Conservation (phyloP, 2,888 invertebrate species). For the Cataglyphis altisquamis region DNA sequence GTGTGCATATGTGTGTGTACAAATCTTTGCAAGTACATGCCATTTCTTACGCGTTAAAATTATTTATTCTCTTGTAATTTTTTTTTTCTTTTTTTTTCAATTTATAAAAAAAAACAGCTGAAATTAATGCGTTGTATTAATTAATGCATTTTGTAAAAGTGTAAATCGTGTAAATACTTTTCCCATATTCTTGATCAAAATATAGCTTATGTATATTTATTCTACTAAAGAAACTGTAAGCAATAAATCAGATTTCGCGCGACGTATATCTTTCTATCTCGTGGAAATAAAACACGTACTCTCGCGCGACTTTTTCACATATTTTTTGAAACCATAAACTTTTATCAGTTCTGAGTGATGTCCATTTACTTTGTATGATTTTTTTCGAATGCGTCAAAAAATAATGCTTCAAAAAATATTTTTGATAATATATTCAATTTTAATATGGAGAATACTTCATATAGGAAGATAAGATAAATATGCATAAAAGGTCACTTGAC, state of each 20-base stretch:
- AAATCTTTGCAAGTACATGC: neutral
- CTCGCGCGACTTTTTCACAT: neutral
- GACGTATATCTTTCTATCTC: constrained; percentile 22
- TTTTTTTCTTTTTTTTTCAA: no score
- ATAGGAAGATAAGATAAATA: neutral
- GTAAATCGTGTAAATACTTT: neutral
- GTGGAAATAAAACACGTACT: constrained; percentile 7
- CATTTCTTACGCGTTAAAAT: neutral
- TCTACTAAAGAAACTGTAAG: neutral
- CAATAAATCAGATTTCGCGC: constrained; percentile 12
- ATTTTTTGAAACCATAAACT: neutral
- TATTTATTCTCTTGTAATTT: neutral
- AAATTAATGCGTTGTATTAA: neutral
- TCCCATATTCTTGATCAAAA: constrained; percentile 3
- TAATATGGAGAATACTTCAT: neutral
- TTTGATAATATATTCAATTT: neutral
- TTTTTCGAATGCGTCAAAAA: neutral
- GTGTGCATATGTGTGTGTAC: neutral
- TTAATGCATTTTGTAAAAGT: neutral
- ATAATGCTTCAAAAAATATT: neutral
- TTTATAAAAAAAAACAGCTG: neutral
- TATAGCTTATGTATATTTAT: neutral
- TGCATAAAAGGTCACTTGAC: no score
- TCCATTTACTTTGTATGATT: neutral
- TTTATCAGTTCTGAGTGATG: neutral